Base-by-base conservation (phyloP, 2,797 vertebrate species). In the Phrynocephalus guinanensis region DNA sequence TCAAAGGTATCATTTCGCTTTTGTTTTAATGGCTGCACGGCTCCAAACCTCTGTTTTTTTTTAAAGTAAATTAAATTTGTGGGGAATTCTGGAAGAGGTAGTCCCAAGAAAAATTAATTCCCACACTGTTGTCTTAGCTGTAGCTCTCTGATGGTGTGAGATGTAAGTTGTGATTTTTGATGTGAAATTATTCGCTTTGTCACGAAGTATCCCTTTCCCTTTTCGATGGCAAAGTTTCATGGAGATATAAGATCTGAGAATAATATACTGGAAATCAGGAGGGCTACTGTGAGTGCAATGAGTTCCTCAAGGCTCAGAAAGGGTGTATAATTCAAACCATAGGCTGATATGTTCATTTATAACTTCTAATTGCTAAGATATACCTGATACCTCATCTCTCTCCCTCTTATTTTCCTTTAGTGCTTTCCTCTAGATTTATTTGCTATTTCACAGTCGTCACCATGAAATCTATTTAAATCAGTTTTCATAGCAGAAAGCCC, bases 391-490 rank as follows among this genome's bases (percentile, higher is more conserved):
- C 60, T 50, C 44, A 44, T 56, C 44, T 87, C 88, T 93, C 52
- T 13, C 85, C 90, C 84, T 60, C 80, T 91, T 92, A 90, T 92
- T 93, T 73, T 91, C 86, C 85, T 88, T 91, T 91, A 77, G 77
- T 86, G 10, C 82, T 82, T 93, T 91, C 76, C 83, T 93, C 70
- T 92, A 88, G 84, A 88, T 88, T 91, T 92, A 93, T 90, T 94
- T 92, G 90, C 80, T 80, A 87, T 91, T 92, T 94, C 87, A 93
- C 80, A 93, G 87, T 75, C 86, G 56, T 89, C 67, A 87, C 90
- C 82, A 88, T 91, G 91, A 94, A 93, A 93, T 94, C 79, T 87
- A 73, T 87, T 91, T 92, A 92, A 92, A 89, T 88, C 91, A 91
- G 72, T 86, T 87, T 52, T 87, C 87, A 88, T 90, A 76, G 67